Conservation (phyloP, 2,113 vertebrate species). For the Rhipidura dahli region DNA sequence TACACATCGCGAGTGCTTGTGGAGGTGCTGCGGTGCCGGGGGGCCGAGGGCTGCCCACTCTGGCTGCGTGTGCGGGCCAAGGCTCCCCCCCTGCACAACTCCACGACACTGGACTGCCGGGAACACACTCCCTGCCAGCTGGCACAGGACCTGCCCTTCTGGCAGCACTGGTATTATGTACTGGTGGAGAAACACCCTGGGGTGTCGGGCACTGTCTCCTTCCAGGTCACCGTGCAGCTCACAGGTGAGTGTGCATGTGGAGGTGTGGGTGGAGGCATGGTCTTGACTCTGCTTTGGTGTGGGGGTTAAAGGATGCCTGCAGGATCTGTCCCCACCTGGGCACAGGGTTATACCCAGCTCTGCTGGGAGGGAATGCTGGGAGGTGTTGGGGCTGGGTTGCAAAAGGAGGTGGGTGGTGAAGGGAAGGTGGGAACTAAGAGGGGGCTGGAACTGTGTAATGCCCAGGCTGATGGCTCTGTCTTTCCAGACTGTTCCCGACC, state of each 20-base stretch:
- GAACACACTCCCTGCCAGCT: conserved; percentile 81
- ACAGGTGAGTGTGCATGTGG: conserved; percentile 79
- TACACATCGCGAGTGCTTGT: conserved; percentile 89
- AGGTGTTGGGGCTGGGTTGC: background rate
- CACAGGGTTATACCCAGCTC: background rate
- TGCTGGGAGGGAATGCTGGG: background rate
- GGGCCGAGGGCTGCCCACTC: conserved; percentile 81
- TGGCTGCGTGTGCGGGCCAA: conserved; percentile 88
- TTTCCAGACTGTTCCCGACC: conserved; percentile 87
- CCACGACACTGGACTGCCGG: conserved; percentile 86
- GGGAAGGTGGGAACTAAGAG: background rate
- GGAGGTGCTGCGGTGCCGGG: conserved; percentile 84
- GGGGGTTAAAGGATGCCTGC: fast-evolving
- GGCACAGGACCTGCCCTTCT: conserved; percentile 83
- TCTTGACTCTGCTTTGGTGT: background rate
- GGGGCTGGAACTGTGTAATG: background rate
- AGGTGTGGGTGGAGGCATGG: too few species aligned
- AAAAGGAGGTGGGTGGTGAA: background rate
- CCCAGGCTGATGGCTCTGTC: background rate
- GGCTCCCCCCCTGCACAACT: conserved; percentile 94
- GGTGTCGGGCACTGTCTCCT: conserved; percentile 76
- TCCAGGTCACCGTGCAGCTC: conserved; percentile 87
- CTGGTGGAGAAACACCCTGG: conserved; percentile 86
- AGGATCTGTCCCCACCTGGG: background rate
- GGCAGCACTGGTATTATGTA: conserved; percentile 97